phyloP scores from a whole-genome alignment of 2,797 vertebrate genomes.

The Pseudomugil tenellus region DNA sequence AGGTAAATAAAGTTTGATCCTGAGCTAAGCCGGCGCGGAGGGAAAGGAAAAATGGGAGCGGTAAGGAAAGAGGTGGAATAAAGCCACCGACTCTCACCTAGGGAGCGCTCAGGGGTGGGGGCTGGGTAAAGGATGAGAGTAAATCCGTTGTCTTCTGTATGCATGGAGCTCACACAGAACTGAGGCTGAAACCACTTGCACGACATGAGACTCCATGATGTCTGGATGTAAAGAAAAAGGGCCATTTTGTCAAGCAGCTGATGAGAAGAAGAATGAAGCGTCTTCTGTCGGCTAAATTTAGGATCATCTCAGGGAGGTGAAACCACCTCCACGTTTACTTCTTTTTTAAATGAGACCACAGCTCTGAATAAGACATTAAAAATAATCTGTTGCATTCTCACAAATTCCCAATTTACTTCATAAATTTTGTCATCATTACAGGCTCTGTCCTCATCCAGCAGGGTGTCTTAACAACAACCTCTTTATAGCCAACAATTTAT shows the following conservation, averaged over 20 bases:
- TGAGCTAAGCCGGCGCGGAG: slow-evolving; percentile 28
- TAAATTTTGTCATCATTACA: slow-evolving; percentile 45
- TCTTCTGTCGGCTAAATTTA: slow-evolving; percentile 54
- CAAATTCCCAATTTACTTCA: slow-evolving; percentile 25
- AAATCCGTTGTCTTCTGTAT: slow-evolving; percentile 19
- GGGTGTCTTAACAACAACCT: slow-evolving; percentile 45
- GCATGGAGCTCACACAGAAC: slow-evolving; percentile 27
- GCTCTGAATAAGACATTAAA: slow-evolving; percentile 17
- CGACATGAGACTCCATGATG: slow-evolving; percentile 64
- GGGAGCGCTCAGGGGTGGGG: background rate
- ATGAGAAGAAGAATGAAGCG: slow-evolving; percentile 48
- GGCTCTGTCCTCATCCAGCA: slow-evolving; percentile 23
- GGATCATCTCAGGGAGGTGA: slow-evolving; percentile 38
- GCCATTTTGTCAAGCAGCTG: slow-evolving; percentile 70
- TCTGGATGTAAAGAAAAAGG: slow-evolving; percentile 66
- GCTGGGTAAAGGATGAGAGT: background rate
- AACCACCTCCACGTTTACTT: slow-evolving; percentile 42
- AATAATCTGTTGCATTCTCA: slow-evolving; percentile 28
- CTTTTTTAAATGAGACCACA: slow-evolving; percentile 8
- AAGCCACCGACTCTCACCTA: slow-evolving; percentile 11
- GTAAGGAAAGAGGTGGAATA: background rate
- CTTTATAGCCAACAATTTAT: slow-evolving; percentile 56
- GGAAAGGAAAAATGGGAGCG: background rate
- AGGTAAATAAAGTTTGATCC: slow-evolving; percentile 63
- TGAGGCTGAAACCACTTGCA: slow-evolving; percentile 22